phyloP scores from a whole-genome alignment of 2,888 invertebrate species.

The Listrodromus nycthemerus region DNA sequence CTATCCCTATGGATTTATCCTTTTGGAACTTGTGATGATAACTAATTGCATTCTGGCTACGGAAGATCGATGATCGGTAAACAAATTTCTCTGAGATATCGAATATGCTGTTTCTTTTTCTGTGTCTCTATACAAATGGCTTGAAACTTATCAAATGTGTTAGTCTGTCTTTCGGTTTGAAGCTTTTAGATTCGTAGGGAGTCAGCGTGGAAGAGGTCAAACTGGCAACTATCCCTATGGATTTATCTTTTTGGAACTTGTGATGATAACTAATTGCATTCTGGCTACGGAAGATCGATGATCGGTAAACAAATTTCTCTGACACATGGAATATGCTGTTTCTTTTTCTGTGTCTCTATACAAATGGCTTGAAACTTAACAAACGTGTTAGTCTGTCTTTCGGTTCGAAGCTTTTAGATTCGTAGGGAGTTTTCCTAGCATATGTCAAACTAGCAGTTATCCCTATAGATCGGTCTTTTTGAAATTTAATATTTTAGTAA shows the following conservation, averaged over 20 bases:
- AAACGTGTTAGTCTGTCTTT: neutral
- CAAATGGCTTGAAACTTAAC: constrained; percentile 5
- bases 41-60: neutral
- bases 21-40: too few relatives aligned
- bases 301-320: neutral
- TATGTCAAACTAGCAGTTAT: too few relatives aligned
- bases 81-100: neutral
- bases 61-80: neutral
- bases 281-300: neutral
- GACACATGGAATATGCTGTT: neutral
- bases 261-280: neutral
- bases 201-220: too few relatives aligned
- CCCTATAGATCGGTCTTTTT: neutral
- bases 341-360: neutral
- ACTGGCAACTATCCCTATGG: too few relatives aligned
- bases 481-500: neutral
- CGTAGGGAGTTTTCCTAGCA: too few relatives aligned
- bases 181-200: neutral
- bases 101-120: neutral
- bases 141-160: neutral
- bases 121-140: neutral
- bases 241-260: too few relatives aligned
- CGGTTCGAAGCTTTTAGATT: neutral
- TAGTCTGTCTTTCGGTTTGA: neutral
- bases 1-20: too few relatives aligned